Evolutionary conservation across 2,113 vertebrate genomes (phyloP).

Genomic region (Ia io): DNA sequence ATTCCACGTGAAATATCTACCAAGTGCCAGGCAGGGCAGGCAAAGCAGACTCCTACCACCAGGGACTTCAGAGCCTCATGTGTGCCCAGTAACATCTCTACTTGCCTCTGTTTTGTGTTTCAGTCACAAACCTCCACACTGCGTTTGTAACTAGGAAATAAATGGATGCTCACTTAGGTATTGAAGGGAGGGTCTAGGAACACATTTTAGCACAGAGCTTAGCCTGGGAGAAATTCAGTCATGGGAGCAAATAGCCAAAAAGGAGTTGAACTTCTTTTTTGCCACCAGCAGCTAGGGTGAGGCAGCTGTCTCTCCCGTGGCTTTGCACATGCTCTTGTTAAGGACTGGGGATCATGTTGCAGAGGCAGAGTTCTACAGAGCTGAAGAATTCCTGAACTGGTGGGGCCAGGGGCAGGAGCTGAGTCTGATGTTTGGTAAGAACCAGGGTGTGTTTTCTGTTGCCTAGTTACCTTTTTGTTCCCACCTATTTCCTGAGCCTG

Average conservation of each 20-base stretch:
- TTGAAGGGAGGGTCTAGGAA: not conserved
- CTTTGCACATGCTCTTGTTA: accelerated
- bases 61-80: not conserved
- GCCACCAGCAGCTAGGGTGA: not conserved
- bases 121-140: not conserved
- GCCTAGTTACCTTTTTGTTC: not conserved
- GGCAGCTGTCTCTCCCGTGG: not conserved
- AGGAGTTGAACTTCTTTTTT: not conserved
- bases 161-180: not conserved
- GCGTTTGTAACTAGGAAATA: not conserved
- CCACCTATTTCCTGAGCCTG: not conserved
- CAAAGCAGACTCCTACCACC: not conserved
- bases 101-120: not conserved
- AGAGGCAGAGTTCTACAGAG: not conserved
- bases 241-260: not conserved
- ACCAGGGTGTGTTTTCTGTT: not conserved
- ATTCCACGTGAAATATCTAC: not conserved
- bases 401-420: too few species aligned
- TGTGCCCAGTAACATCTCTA: not conserved
- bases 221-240: not conserved
- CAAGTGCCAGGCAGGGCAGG: not conserved
- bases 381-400: accelerated
- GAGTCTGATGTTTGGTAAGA: not conserved
- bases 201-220: not conserved
- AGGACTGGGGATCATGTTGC: not conserved